Base-by-base conservation (phyloP, 1,140 invertebrate species). In the Drosophila tristis region DNA sequence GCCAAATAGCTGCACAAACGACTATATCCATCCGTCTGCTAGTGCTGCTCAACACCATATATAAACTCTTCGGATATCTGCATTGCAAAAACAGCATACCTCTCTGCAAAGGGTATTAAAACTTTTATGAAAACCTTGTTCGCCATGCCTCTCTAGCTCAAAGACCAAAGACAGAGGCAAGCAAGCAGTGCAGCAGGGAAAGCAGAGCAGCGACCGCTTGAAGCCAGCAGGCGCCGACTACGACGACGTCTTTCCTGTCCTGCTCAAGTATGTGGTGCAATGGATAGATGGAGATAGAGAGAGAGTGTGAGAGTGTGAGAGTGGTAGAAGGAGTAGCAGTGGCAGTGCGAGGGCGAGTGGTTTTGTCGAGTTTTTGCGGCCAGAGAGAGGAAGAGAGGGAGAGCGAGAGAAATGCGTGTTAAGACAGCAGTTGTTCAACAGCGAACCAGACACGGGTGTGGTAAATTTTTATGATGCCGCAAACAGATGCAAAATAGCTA, bases 391-490 rank as follows among this genome's bases (percentile, higher is more conserved):
- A 39, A 26, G 26, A 5, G 26, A 6, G 26, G 9, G 11, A 42
- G 26, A 8, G 15, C n/a, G 15, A 55, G 58, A 26, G 60, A 72
- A 57, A 66, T 82, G 80, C 80, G 78, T 85, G 80, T 85, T 76
- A 67, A 77, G 72, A 75, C 78, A 82, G 78, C 78, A 78, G 74
- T 76, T 76, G 82, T 78, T 89, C 73, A 89, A 82, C 84, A 78
- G 78, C 78, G 78, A 68, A 72, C 59, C 82, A 82, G 84, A 87
- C 82, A 87, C 84, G 82, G 79, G 67, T 87, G 84, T 89, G 84
- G 84, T 87, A 89, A 77, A 87, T 87, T 87, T 87, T 87, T 87
- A 90, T 89, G 85, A 84, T 89, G 84, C 84, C 84, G 84, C 84
- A 89, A 89, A 89, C 84, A 89, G 84, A 89, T 89, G 85, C 84